Evolutionary conservation across 2,888 invertebrate genomes (phyloP), one percentile per base, ranked within the genome.

Genomic region (Cephus runcator): DNA sequence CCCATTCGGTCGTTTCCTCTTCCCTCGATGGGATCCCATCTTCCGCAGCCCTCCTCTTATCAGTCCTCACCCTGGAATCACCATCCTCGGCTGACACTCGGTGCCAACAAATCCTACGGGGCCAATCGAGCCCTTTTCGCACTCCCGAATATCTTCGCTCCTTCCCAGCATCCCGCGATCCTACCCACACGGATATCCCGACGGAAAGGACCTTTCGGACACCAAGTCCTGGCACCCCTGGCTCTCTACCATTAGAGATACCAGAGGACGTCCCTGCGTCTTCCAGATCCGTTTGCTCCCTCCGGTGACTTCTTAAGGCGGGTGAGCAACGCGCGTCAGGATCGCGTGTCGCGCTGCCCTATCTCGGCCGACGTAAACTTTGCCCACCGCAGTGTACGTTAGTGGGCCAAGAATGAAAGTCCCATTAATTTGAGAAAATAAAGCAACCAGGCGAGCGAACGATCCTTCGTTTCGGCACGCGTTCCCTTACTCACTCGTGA

Each of bases 1-100:
- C 78, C 76, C 77, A 79, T 76, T 75, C 79, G 69, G 76, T 76
- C 73, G 74, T 76, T 81, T 79, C 40, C 75, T 34, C 69, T 73
- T 34, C 68, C 75, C 36, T 34, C 56, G 56, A 56, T 56, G 23
- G 56, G 56, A 56, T 56, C 56, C 56, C 23, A 56, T 56, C 56
- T 56, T 23, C 56, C 9, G 23, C 56, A 56, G 34, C 71, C 69
- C 68, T 69, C 76, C 30, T 69, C 73, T 75, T 74, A 75, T 73
- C 74, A 75, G 75, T 56, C 12, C 77, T 34, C 69, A 69, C 56
- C 76, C 77, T 33, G 74, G 74, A 69, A 34, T 68, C 73, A 69
- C 34, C 36, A 73, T 73, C 35, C 69, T 69, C 68, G 56, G 56
- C 56, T 56, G 23, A 23, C 56, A 56, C 56, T 56, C 56, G 56